phyloP scores from a whole-genome alignment of 1,140 invertebrate genomes.

The Archivesica marissinica region DNA sequence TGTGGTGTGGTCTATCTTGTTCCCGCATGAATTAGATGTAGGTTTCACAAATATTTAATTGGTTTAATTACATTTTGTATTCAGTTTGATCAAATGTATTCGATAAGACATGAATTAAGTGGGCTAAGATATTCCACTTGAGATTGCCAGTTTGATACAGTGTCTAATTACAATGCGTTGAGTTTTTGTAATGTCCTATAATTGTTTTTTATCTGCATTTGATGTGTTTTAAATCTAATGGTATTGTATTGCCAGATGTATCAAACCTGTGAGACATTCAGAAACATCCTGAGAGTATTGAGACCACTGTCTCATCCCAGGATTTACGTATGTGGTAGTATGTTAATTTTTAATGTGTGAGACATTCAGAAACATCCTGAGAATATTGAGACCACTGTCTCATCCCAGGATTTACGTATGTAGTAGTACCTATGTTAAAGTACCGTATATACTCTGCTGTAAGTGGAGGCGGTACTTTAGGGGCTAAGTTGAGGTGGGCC shows the following conservation, averaged over 20 bases:
- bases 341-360: no score
- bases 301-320: no score
- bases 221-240: neutral
- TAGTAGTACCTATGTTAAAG: no score
- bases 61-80: neutral
- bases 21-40: neutral
- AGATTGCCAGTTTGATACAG: neutral
- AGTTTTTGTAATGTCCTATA: neutral
- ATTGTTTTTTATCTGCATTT: conserved; percentile 11
- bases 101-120: conserved; percentile 14
- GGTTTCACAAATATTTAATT: neutral
- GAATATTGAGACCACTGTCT: no score
- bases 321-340: no score
- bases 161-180: conserved; percentile 4
- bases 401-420: no score
- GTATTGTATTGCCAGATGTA: neutral
- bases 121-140: conserved; percentile 8
- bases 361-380: neutral
- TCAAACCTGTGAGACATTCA: neutral
- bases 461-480: no score
- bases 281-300: neutral
- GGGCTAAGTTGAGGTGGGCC: no score
- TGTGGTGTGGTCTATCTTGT: no score
- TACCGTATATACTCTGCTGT: no score
- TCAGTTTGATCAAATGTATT: neutral